phyloP scores from a whole-genome alignment of 2,888 invertebrate species.

The Drosophila putrida region DNA sequence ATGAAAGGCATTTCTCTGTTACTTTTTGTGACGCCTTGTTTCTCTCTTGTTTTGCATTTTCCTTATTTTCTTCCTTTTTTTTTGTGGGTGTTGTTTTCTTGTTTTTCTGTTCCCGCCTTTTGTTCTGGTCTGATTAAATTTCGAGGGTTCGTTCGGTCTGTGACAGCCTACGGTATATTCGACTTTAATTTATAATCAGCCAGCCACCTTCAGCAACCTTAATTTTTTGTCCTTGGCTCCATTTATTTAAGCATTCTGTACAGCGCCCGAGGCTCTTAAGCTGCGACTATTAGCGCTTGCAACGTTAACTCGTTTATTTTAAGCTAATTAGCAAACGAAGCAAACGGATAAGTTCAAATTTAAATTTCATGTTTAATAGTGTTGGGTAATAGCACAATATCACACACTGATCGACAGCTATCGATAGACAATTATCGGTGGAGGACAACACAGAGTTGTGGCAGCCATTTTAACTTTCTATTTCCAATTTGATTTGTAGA shows the following conservation, averaged over 20 bases:
- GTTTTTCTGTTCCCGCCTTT: constrained; percentile 22
- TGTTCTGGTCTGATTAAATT: constrained; percentile 66
- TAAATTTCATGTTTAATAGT: constrained; percentile 2
- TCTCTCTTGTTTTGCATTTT: constrained; percentile 38
- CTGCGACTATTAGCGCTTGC: constrained; percentile 26
- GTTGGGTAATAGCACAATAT: not conserved
- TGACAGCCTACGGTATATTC: constrained; percentile 21
- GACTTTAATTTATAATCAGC: constrained; percentile 44
- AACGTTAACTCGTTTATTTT: constrained; percentile 20
- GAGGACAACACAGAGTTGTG: too few species aligned
- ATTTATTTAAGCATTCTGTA: constrained; percentile 29
- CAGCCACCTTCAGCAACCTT: constrained; percentile 27
- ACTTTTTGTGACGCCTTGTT: constrained; percentile 51
- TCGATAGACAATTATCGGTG: not conserved
- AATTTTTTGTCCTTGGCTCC: constrained; percentile 33
- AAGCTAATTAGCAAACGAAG: constrained; percentile 22
- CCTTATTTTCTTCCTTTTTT: constrained; percentile 6
- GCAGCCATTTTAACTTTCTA: not conserved
- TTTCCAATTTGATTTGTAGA: not conserved
- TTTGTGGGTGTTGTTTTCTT: not conserved
- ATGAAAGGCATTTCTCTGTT: constrained; percentile 36
- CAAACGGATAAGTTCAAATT: constrained; percentile 3
- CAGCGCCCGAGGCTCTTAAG: constrained; percentile 7
- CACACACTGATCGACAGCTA: not conserved
- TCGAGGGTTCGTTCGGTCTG: constrained; percentile 40